Percentiles rank a stretch among this genome's conserved stretches.
These are phyloP conservation scores for Muscicapa striata DNA, from an alignment of 2,797 vertebrate genomes.

Conservation along the genomic window DNA sequence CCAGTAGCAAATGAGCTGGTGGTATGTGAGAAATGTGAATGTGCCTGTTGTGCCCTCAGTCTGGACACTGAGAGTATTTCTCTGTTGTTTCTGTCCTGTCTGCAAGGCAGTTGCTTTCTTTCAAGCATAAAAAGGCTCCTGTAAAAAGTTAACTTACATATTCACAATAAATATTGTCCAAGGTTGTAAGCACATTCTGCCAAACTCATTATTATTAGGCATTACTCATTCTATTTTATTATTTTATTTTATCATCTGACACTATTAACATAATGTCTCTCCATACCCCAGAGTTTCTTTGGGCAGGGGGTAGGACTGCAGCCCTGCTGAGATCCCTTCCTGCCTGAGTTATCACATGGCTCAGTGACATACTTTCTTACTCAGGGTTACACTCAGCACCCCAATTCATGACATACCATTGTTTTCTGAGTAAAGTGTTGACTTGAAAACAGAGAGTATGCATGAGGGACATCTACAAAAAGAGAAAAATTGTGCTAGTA, in stretches of 20 bases:
- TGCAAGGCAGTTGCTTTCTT: background rate
- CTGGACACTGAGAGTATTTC: background rate
- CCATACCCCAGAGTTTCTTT: background rate
- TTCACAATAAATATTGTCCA: background rate
- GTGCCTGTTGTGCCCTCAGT: fast-evolving
- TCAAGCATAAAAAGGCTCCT: background rate
- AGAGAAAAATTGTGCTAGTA: background rate
- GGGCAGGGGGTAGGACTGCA: background rate
- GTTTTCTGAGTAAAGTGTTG: background rate
- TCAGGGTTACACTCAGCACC: background rate
- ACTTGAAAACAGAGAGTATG: background rate
- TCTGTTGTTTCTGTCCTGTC: background rate
- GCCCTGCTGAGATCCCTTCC: background rate
- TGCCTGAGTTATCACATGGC: background rate
- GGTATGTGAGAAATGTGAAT: background rate
- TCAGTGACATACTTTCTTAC: background rate
- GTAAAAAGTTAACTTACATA: background rate
- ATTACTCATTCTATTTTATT: background rate
- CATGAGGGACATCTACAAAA: background rate
- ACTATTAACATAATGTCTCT: background rate
- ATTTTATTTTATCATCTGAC: background rate
- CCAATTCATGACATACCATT: background rate
- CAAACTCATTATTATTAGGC: background rate
- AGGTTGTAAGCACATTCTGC: fast-evolving
- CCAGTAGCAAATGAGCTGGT: background rate